Percentiles rank a stretch among this genome's conserved stretches.
These are phyloP conservation scores for Ophioninae sp. DNA, from an alignment of 2,888 invertebrate genomes.

Conservation along the genomic window DNA sequence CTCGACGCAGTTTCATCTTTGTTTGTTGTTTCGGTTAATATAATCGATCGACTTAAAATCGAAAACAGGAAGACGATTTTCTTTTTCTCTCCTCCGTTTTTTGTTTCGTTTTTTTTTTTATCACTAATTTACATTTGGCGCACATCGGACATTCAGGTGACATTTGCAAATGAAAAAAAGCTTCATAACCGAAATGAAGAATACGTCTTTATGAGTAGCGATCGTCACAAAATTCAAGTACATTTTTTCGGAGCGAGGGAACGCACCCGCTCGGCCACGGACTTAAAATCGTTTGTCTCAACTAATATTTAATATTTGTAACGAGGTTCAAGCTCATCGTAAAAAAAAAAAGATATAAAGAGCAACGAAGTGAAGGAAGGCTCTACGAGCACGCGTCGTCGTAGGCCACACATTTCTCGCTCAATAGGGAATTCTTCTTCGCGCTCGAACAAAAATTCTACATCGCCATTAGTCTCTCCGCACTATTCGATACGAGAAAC, in stretches of 20 bases:
- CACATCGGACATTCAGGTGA: background rate
- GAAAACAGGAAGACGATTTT: background rate
- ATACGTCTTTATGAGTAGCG: slow-evolving; percentile 77
- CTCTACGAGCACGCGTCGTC: slow-evolving; percentile 17
- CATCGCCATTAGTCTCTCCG: background rate
- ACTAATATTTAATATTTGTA: slow-evolving; percentile 15
- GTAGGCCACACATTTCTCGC: slow-evolving; percentile 27
- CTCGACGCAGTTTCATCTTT: background rate
- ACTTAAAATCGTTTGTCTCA: slow-evolving; percentile 17
- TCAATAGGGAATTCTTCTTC: background rate
- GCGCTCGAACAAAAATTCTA: background rate
- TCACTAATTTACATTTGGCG: background rate
- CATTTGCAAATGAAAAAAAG: background rate
- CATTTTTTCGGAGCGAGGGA: slow-evolving; percentile 66
- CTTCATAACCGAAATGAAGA: slow-evolving; percentile 67
- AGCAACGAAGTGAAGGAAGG: slow-evolving; percentile 5
- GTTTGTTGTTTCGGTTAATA: background rate
- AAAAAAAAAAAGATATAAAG: slow-evolving; percentile 28
- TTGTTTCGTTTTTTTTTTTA: background rate
- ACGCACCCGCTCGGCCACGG: background rate
- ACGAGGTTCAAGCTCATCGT: slow-evolving; percentile 10
- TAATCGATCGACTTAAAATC: background rate
- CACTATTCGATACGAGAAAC: slow-evolving; percentile 4
- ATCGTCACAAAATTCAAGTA: slow-evolving; percentile 75
- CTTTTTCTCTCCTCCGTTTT: background rate